These are phyloP conservation scores for Sinocyclocheilus rhinocerous DNA, from an alignment of 2,113 vertebrate genomes.

Conservation along the genomic window DNA sequence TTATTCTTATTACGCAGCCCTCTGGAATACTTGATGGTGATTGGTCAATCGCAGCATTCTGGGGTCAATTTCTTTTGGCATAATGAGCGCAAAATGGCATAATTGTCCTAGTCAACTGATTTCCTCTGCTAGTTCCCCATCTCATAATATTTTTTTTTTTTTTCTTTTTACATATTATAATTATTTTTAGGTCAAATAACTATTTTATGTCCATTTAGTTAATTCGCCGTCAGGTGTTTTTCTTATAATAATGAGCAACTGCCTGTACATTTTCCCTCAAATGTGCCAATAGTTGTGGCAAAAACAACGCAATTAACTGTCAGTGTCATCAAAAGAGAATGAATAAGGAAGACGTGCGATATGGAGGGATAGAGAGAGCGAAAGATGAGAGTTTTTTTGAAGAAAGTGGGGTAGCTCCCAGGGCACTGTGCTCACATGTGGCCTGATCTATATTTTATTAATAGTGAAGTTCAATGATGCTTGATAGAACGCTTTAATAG, in stretches of 20 bases:
- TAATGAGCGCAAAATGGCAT: background rate
- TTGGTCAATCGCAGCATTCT: background rate
- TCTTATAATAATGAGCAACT: background rate
- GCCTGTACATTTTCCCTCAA: background rate
- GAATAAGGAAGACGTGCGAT: background rate
- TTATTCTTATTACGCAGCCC: slow-evolving; percentile 35
- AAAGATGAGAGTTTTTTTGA: slow-evolving; percentile 65
- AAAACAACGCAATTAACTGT: slow-evolving; percentile 66
- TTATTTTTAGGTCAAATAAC: too few relatives aligned
- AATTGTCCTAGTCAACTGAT: background rate
- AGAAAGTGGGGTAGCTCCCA: slow-evolving; percentile 80
- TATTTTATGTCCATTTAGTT: background rate
- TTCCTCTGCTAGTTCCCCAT: background rate
- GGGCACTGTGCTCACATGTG: slow-evolving; percentile 72
- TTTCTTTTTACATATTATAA: too few relatives aligned
- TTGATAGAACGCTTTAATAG: slow-evolving; percentile 70
- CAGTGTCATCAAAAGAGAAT: slow-evolving; percentile 66
- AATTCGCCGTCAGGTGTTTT: too few relatives aligned
- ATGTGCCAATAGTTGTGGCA: slow-evolving; percentile 49
- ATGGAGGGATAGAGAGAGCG: slow-evolving; percentile 17
- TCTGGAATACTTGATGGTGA: background rate
- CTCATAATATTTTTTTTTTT: too few relatives aligned
- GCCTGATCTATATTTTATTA: slow-evolving; percentile 82
- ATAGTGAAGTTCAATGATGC: slow-evolving; percentile 71
- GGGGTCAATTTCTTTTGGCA: background rate